A percentile compares a stretch with the other conserved stretches of the same genome.
These are phyloP conservation scores for Arge pagana DNA, from an alignment of 2,888 invertebrate genomes.

Conservation along the genomic window DNA sequence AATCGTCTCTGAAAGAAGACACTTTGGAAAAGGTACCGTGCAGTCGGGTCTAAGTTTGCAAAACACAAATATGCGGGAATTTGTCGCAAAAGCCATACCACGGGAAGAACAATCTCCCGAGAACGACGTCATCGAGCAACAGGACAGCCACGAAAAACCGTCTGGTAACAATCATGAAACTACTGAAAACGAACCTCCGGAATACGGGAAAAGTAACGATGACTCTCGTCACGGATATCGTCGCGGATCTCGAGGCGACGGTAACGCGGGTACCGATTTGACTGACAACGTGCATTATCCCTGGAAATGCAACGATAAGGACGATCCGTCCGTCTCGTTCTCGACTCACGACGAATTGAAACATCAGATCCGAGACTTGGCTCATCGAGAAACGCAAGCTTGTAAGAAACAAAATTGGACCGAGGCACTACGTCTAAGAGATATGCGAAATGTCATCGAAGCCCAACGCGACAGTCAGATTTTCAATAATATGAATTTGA, in stretches of 20 bases:
- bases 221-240: no score
- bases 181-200: no score
- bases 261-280: slow-evolving; percentile 4
- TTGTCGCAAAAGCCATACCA: no score
- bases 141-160: no score
- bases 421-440: slow-evolving; percentile 49
- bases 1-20: slow-evolving; percentile 16
- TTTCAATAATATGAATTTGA: slow-evolving; percentile 40
- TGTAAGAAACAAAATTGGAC: slow-evolving; percentile 46
- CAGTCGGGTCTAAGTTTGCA: slow-evolving; percentile 38
- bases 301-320: slow-evolving; percentile 11
- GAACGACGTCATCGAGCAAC: no score
- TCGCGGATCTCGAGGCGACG: slow-evolving; percentile 33
- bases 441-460: slow-evolving; percentile 50
- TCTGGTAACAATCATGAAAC: no score
- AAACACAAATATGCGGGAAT: slow-evolving; percentile 41
- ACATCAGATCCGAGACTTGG: slow-evolving; percentile 43
- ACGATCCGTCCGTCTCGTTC: slow-evolving; percentile 4
- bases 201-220: no score
- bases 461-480: slow-evolving; percentile 45
- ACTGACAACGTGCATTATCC: slow-evolving; percentile 12
- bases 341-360: slow-evolving; percentile 46
- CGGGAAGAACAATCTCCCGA: no score
- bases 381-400: slow-evolving; percentile 43
- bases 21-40: slow-evolving; percentile 9